Conservation (phyloP, 2,888 invertebrate genomes). For the Spisula solida region DNA sequence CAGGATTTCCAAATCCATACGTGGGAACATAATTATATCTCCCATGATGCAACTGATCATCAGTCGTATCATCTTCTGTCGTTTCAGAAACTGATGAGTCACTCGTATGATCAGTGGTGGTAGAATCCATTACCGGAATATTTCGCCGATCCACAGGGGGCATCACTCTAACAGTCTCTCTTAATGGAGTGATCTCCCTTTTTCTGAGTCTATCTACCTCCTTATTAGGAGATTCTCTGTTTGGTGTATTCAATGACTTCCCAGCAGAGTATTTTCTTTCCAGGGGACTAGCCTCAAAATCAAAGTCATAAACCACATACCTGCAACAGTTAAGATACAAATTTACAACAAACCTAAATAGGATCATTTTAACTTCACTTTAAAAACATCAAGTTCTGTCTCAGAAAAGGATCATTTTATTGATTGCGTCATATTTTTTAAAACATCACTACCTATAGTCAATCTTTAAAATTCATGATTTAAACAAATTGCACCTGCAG, state of each 20-base stretch:
- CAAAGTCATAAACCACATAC: constrained; percentile 72
- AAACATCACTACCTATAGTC: no score
- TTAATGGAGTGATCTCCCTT: constrained; percentile 64
- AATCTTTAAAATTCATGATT: no score
- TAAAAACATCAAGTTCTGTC: no score
- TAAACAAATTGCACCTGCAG: no score
- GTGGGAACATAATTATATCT: constrained; percentile 47
- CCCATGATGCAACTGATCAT: constrained; percentile 60
- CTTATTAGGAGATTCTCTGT: constrained; percentile 58
- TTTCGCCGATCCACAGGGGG: constrained; percentile 44
- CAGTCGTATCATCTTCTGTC: constrained; percentile 62
- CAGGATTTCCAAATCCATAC: constrained; percentile 35
- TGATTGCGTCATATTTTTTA: no score
- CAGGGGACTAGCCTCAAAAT: constrained; percentile 57
- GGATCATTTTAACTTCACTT: no score
- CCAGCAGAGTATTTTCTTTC: constrained; percentile 70
- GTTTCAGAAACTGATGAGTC: constrained; percentile 60
- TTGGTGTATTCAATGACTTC: constrained; percentile 44
- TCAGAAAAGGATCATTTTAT: no score
- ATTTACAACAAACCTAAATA: neutral
- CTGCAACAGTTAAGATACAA: constrained; percentile 52
- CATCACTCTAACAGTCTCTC: constrained; percentile 56
- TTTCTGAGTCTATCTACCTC: constrained; percentile 53
- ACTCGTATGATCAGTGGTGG: constrained; percentile 65
- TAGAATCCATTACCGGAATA: constrained; percentile 54